A percentile compares a stretch with the other conserved stretches of the same genome.
Conservation (phyloP, 2,888 invertebrate species). For the Apeira syringaria region DNA sequence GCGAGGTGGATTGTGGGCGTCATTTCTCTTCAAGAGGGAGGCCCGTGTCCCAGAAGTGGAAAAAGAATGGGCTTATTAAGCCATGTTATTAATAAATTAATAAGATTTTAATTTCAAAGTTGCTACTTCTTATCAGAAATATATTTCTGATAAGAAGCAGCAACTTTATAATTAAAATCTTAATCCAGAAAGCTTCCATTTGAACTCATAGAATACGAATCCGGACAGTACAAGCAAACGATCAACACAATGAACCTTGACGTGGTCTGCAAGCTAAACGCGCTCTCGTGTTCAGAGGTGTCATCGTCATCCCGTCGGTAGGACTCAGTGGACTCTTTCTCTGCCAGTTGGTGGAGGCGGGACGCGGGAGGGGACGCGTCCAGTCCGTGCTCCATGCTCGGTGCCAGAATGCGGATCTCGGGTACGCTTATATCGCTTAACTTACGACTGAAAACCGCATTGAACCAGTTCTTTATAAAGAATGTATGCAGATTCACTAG, state of each 20-base stretch:
- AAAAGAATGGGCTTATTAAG: too few species aligned
- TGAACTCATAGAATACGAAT: too few species aligned
- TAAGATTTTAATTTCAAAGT: too few species aligned
- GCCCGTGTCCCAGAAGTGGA: too few species aligned
- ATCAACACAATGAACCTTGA: constrained; percentile 59
- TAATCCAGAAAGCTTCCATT: too few species aligned
- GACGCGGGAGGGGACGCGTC: constrained; percentile 69
- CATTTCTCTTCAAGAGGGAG: too few species aligned
- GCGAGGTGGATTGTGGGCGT: too few species aligned
- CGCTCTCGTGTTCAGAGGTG: constrained; percentile 80
- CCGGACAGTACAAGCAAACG: constrained; percentile 28
- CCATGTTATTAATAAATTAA: too few species aligned
- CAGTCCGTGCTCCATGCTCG: constrained; percentile 91
- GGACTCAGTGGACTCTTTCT: constrained; percentile 25
- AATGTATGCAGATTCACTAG: too few species aligned
- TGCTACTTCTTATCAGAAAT: too few species aligned
- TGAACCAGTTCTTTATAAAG: constrained; percentile 6
- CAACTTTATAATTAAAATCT: too few species aligned
- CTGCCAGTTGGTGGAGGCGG: constrained; percentile 22
- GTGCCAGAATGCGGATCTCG: constrained; percentile 92
- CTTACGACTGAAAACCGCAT: constrained; percentile 84
- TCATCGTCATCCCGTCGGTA: constrained; percentile 49
- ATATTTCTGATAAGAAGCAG: too few species aligned
- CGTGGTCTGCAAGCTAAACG: constrained; percentile 75
- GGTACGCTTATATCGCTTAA: constrained; percentile 90